Percentiles rank a stretch among this genome's conserved stretches.
Conservation (phyloP, 2,113 vertebrate species). For the Solenodon paradoxus region DNA sequence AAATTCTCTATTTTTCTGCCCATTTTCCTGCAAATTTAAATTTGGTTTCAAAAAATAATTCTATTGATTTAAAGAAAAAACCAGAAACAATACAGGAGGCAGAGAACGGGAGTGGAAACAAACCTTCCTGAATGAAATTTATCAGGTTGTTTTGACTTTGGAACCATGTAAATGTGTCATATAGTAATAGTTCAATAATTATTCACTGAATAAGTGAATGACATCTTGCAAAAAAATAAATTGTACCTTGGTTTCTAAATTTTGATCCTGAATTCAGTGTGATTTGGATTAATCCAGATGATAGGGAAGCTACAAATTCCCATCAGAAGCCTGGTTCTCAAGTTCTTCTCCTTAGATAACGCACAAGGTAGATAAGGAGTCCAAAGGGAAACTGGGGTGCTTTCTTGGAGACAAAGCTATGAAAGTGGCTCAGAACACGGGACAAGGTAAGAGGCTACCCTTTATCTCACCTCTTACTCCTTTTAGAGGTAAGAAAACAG, state of each 20-base stretch:
- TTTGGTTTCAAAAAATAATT: too few relatives aligned
- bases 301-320: background rate
- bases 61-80: too few relatives aligned
- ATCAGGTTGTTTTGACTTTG: too few relatives aligned
- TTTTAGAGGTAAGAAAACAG: background rate
- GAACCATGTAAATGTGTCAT: too few relatives aligned
- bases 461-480: background rate
- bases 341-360: background rate
- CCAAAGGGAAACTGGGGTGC: background rate
- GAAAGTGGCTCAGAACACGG: background rate
- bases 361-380: background rate
- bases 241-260: background rate
- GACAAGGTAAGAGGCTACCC: background rate
- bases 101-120: too few relatives aligned
- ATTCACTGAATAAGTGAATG: background rate
- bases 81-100: too few relatives aligned
- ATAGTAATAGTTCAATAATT: background rate
- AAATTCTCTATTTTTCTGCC: too few relatives aligned
- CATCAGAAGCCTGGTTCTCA: background rate
- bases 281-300: background rate
- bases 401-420: background rate
- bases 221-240: background rate
- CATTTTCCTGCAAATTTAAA: too few relatives aligned
- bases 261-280: background rate
- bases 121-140: too few relatives aligned